These are phyloP conservation scores for Sycophila sp. DNA, from an alignment of 1,140 invertebrate species.

Conservation along the genomic window DNA sequence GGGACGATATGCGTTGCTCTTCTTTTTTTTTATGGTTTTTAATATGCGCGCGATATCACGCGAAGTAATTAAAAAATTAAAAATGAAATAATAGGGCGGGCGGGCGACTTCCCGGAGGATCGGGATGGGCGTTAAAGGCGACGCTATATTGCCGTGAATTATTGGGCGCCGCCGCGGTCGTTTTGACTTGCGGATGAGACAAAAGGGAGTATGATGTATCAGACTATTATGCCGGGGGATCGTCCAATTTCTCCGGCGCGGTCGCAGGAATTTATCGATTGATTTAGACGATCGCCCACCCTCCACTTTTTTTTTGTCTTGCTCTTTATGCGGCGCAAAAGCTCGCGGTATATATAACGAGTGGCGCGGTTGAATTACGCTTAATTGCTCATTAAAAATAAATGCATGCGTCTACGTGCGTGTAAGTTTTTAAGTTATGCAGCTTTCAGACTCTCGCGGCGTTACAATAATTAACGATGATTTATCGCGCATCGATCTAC, in stretches of 20 bases:
- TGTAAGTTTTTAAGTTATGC: background rate
- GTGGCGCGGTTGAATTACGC: background rate
- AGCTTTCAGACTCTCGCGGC: background rate
- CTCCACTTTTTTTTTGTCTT: no score
- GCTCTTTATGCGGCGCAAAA: no score
- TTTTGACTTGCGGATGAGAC: no score
- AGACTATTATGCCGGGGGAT: background rate
- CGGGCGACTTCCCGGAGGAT: no score
- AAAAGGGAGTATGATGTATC: background rate
- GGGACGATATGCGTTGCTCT: background rate
- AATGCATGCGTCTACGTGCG: background rate
- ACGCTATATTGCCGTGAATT: no score
- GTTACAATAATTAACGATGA: background rate
- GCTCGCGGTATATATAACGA: background rate
- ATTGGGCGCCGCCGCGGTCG: no score
- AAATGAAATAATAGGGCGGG: no score
- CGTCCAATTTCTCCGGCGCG: background rate
- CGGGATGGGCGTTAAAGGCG: background rate
- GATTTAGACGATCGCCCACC: background rate
- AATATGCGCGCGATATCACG: no score
- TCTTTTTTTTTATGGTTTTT: background rate
- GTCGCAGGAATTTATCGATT: background rate
- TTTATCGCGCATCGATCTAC: slow-evolving; percentile 1
- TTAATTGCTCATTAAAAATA: slow-evolving; percentile 5
- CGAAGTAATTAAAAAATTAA: no score